These are phyloP conservation scores for Ectemnius lituratus DNA, from an alignment of 2,888 invertebrate genomes.

Conservation along the genomic window DNA sequence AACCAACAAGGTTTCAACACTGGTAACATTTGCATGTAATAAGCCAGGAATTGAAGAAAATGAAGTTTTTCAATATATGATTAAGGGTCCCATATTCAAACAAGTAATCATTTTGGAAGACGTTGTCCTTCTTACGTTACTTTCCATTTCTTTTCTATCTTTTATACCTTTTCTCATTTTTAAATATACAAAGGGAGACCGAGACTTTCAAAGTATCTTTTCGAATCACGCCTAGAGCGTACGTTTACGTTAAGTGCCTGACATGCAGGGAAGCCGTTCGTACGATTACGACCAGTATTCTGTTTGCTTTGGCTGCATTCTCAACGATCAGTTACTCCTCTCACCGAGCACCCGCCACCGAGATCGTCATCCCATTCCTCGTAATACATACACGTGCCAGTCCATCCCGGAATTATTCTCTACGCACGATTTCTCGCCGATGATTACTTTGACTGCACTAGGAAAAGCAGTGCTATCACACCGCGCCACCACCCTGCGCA, in stretches of 20 bases:
- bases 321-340: slow-evolving; percentile 36
- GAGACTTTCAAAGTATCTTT: slow-evolving; percentile 6
- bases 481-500: no score
- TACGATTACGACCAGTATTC: slow-evolving; percentile 33
- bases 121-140: no score
- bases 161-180: no score
- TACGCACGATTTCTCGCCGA: slow-evolving; percentile 32
- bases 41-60: no score
- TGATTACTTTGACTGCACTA: slow-evolving; percentile 42
- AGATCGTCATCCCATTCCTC: slow-evolving; percentile 15
- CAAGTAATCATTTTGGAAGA: no score
- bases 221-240: slow-evolving; percentile 58
- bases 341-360: not conserved
- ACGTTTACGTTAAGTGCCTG: slow-evolving; percentile 50
- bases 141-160: no score
- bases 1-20: no score
- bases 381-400: slow-evolving; percentile 7
- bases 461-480: slow-evolving; percentile 6
- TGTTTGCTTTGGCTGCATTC: slow-evolving; percentile 61
- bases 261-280: not conserved
- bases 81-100: no score
- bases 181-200: no score
- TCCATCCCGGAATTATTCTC: slow-evolving; percentile 21
- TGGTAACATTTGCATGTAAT: no score
- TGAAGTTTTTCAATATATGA: no score